phyloP scores from a whole-genome alignment of 2,113 vertebrate species.

The Otocyon megalotis region DNA sequence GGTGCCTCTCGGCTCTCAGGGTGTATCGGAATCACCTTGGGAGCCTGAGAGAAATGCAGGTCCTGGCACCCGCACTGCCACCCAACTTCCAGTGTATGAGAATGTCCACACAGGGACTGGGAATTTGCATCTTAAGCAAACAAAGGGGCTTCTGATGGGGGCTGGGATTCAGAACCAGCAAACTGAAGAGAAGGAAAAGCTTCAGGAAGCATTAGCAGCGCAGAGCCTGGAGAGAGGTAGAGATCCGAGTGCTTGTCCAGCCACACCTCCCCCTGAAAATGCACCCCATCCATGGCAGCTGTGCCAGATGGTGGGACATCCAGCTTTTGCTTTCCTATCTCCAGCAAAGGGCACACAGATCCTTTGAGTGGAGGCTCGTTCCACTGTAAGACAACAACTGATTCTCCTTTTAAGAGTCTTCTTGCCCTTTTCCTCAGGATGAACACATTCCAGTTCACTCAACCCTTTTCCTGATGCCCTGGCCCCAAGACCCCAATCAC shows the following conservation, averaged over 20 bases:
- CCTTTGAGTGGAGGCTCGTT: neutral
- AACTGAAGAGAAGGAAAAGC: neutral
- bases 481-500: no score
- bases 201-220: neutral
- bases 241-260: fast-evolving
- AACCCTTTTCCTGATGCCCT: neutral
- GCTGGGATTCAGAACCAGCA: neutral
- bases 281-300: fast-evolving
- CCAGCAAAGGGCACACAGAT: neutral
- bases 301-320: fast-evolving
- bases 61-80: fast-evolving
- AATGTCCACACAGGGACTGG: no score
- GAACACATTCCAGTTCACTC: neutral
- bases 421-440: neutral
- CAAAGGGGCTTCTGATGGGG: neutral
- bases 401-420: neutral
- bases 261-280: fast-evolving
- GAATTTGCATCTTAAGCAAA: neutral
- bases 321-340: neutral
- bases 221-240: neutral
- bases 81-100: fast-evolving
- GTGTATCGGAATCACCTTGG: neutral
- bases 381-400: fast-evolving
- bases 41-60: neutral
- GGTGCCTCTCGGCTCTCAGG: neutral